Evolutionary conservation across 1,140 invertebrate genomes (phyloP).

Genomic region (Maconellicoccus hirsutus): DNA sequence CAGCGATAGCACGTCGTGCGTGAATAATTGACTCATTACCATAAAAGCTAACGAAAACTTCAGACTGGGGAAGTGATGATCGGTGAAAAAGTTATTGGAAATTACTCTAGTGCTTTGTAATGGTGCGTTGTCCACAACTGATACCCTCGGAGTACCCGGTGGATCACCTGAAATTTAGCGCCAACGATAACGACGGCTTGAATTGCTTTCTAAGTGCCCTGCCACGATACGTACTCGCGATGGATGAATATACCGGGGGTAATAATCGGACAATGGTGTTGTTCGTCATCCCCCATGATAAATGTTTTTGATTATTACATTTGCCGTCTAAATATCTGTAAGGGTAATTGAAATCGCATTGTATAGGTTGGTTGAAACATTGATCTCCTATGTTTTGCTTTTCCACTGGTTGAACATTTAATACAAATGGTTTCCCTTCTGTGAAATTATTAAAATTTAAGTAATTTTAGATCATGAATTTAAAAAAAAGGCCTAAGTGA

Average conservation of each 20-base stretch:
- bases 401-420: background rate
- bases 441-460: background rate
- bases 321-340: constrained; percentile 58
- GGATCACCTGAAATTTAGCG: no score
- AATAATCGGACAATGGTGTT: constrained; percentile 48
- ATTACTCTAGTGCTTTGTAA: constrained; percentile 37
- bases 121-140: background rate
- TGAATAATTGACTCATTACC: constrained; percentile 47
- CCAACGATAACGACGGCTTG: no score
- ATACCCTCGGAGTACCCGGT: constrained; percentile 34
- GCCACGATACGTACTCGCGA: background rate
- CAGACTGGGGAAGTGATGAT: constrained; percentile 35
- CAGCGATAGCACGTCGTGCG: constrained; percentile 41
- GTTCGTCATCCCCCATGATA: constrained; percentile 42
- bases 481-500: no score
- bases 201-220: no score
- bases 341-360: constrained; percentile 32
- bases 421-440: background rate
- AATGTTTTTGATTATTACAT: constrained; percentile 55
- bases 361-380: constrained; percentile 24
- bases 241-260: constrained; percentile 43
- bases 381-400: constrained; percentile 28
- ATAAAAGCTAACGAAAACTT: constrained; percentile 36
- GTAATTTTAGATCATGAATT: no score
- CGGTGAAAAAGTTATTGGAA: constrained; percentile 37